Percentiles rank a stretch among this genome's conserved stretches.
These are phyloP conservation scores for Glaucopsyche alexis DNA, from an alignment of 2,888 invertebrate genomes.

Conservation along the genomic window DNA sequence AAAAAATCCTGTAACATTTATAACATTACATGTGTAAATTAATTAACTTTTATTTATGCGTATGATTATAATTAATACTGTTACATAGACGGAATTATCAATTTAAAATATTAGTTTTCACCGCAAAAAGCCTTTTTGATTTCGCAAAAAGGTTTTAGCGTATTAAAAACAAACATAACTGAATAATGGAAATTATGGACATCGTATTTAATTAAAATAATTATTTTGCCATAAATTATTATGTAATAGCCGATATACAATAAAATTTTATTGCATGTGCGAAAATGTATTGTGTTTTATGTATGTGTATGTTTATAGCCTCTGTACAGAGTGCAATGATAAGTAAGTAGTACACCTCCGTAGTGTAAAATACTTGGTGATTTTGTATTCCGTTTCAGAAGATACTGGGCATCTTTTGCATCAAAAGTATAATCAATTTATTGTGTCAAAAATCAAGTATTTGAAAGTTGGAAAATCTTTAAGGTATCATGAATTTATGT, in stretches of 20 bases:
- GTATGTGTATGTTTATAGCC: neutral
- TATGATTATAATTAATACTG: too few species aligned
- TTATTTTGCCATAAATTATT: neutral
- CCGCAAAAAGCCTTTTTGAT: neutral
- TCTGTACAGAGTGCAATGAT: neutral
- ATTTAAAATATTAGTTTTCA: neutral
- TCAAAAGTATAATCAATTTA: too few species aligned
- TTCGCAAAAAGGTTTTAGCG: neutral
- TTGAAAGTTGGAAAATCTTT: too few species aligned
- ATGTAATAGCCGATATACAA: neutral
- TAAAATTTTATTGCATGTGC: neutral
- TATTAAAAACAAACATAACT: neutral
- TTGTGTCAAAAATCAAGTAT: too few species aligned
- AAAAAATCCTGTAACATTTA: too few species aligned
- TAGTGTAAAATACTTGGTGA: neutral
- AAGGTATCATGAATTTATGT: too few species aligned
- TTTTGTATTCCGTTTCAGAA: too few species aligned
- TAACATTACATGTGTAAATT: too few species aligned
- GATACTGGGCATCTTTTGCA: too few species aligned
- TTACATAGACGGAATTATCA: too few species aligned
- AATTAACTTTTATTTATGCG: too few species aligned
- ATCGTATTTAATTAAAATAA: neutral
- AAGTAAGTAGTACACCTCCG: constrained; percentile 11
- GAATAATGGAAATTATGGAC: neutral
- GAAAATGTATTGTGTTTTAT: constrained; percentile 13